Conservation (phyloP, 1,140 invertebrate genomes). For the Sitodiplosis mosellana region DNA sequence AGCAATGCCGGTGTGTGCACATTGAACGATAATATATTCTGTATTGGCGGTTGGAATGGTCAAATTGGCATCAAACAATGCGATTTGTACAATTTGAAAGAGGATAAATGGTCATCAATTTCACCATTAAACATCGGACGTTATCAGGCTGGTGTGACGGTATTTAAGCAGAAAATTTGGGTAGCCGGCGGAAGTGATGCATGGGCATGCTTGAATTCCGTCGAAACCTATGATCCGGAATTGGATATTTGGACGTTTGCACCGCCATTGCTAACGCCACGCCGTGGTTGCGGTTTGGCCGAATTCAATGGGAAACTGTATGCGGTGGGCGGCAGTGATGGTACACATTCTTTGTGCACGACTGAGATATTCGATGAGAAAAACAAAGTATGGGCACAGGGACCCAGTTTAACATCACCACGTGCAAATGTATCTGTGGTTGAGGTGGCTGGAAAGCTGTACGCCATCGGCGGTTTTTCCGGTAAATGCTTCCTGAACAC, state of each 20-base stretch:
- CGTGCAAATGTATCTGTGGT: conserved; percentile 54
- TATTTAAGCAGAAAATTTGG: conserved; percentile 46
- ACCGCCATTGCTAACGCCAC: conserved; percentile 36
- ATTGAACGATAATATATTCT: conserved; percentile 44
- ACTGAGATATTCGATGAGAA: conserved; percentile 47
- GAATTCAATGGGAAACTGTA: conserved; percentile 41
- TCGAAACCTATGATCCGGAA: conserved; percentile 48
- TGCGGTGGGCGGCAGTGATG: conserved; percentile 53
- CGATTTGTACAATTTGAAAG: conserved; percentile 46
- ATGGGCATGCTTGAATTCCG: conserved; percentile 54
- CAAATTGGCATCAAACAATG: conserved; percentile 54
- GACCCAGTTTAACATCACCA: conserved; percentile 45
- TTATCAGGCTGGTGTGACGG: conserved; percentile 58
- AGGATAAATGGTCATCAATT: conserved; percentile 43
- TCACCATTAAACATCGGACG: conserved; percentile 46
- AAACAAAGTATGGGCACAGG: conserved; percentile 30
- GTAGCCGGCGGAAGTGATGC: conserved; percentile 68
- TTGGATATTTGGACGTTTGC: conserved; percentile 30
- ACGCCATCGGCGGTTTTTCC: conserved; percentile 62
- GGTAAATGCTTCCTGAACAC: conserved; percentile 59
- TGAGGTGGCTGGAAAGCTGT: conserved; percentile 46
- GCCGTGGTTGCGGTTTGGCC: conserved; percentile 39
- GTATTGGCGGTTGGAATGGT: conserved; percentile 65
- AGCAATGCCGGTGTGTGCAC: conserved; percentile 56
- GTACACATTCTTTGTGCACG: conserved; percentile 43